phyloP scores from a whole-genome alignment of 2,888 invertebrate genomes.

The Neelides folsomi region DNA sequence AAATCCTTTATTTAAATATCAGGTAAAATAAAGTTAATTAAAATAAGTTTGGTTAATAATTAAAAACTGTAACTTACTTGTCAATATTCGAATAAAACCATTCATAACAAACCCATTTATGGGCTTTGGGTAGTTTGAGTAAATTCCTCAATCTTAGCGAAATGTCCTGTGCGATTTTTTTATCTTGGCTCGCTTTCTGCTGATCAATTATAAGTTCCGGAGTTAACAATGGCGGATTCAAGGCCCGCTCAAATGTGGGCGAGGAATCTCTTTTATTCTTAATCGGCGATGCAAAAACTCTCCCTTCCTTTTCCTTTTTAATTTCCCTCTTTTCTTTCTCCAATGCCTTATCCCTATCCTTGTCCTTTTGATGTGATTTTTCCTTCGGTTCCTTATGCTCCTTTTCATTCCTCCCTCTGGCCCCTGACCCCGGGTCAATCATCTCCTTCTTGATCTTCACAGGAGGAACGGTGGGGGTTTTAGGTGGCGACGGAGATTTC shows the following conservation, averaged over 20 bases:
- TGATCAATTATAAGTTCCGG: constrained; percentile 7
- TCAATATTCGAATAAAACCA: constrained; percentile 99
- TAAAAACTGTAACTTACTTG: constrained; percentile 42
- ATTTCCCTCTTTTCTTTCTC: constrained; percentile 13
- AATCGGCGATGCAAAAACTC: not conserved
- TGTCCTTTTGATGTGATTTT: constrained; percentile 4
- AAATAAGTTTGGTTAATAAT: not conserved
- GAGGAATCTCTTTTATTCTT: constrained; percentile 2
- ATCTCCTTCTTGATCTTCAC: constrained; percentile 33
- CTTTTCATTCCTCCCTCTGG: not conserved
- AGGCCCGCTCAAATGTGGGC: constrained; percentile 6
- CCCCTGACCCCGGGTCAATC: constrained; percentile 37
- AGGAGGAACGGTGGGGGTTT: not conserved
- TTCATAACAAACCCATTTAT: constrained; percentile 98
- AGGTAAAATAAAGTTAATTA: no score
- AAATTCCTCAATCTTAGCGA: constrained; percentile 80
- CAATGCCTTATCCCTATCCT: not conserved
- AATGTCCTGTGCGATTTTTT: constrained; percentile 75
- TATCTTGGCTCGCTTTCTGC: constrained; percentile 49
- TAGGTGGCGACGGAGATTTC: constrained; percentile 6
- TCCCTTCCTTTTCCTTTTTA: constrained; percentile 9
- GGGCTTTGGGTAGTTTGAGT: constrained; percentile 92
- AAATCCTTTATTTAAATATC: no score
- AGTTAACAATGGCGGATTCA: not conserved
- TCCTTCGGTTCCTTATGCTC: constrained; percentile 2